phyloP scores from a whole-genome alignment of 2,888 invertebrate genomes.

The Hermaeophaga mercurialis region DNA sequence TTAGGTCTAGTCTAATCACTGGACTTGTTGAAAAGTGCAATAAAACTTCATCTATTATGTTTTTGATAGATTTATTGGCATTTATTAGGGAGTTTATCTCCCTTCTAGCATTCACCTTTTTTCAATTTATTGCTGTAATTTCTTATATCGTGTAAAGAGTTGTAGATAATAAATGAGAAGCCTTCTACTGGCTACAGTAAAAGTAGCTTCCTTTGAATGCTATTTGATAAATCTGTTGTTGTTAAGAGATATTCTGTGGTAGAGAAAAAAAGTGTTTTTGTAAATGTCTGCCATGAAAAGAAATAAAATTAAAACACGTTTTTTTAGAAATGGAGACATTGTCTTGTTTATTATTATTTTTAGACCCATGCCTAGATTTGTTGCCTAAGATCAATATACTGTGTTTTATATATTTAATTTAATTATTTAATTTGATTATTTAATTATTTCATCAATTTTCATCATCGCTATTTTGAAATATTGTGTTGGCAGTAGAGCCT shows the following conservation, averaged over 20 bases:
- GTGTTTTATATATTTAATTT: too few relatives aligned
- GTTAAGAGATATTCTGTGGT: slow-evolving; percentile 7
- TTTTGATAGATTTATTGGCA: slow-evolving; percentile 26
- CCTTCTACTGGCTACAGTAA: too few relatives aligned
- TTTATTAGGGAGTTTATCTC: slow-evolving; percentile 29
- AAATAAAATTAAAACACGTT: too few relatives aligned
- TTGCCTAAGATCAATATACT: too few relatives aligned
- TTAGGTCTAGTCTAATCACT: slow-evolving; percentile 2
- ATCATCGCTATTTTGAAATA: too few relatives aligned
- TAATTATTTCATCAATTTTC: too few relatives aligned
- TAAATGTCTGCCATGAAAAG: too few relatives aligned
- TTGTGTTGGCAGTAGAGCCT: too few relatives aligned
- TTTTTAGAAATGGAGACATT: too few relatives aligned
- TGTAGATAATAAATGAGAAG: slow-evolving; percentile 24
- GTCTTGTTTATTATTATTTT: too few relatives aligned
- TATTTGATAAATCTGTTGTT: slow-evolving; percentile 15
- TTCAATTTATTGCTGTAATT: slow-evolving; percentile 29
- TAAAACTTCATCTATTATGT: slow-evolving; percentile 20
- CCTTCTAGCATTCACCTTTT: slow-evolving; percentile 25
- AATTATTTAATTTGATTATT: too few relatives aligned
- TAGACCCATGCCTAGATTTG: too few relatives aligned
- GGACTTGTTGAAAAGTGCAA: slow-evolving; percentile 8
- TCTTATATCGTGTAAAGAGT: slow-evolving; percentile 24
- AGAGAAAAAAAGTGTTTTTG: slow-evolving; percentile 6
- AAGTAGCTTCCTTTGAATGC: slow-evolving; percentile 16